Evolutionary conservation across 2,888 invertebrate genomes (phyloP), one percentile per base, ranked within the genome.

Genomic region (Noctua fimbriata): DNA sequence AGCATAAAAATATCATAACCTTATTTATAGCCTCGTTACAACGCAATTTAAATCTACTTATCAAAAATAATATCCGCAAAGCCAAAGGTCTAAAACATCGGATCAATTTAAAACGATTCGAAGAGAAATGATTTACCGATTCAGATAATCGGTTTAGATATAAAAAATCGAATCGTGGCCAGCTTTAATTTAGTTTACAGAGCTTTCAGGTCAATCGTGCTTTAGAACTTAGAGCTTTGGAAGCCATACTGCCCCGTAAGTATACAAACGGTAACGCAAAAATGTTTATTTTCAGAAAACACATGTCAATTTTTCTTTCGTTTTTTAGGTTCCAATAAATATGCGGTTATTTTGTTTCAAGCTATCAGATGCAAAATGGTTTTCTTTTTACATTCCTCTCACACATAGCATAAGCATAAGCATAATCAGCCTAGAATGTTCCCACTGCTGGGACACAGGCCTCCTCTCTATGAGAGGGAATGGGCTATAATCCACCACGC

Each of bases 41-140:
- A 71, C 75, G 65, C 69, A 86, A 89, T 88, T 83, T 89, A 78
- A 85, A 82, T 82, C 80, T 81, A 78, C 88, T 88, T 86, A 89
- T 72, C 66, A 80, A 82, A 85, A 78, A 89, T 80, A 79, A 87
- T 87, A 87, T 82, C 80, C 76, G 47, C 69, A 73, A 78, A 72
- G 52, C 28, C 65, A 47, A 72, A 77, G 69, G 72, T 66, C 78
- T 36, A 36, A 78, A 73, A 71, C 65, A 74, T 67, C 58, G 47
- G 60, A 79, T 79, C 69, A 65, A 88, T 79, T 81, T 79, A 76
- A 85, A 85, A 75, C 76, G 81, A 79, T 87, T 84, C 76, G 44
- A 49, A 47, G 21, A 76, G 72, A 65, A 81, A 89, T 81, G 84
- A 86, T 88, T 87, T 80, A 75, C 76, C 65, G 78, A 78, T 76